These are phyloP conservation scores for Anodontia alba DNA, from an alignment of 2,888 invertebrate species.

Conservation along the genomic window DNA sequence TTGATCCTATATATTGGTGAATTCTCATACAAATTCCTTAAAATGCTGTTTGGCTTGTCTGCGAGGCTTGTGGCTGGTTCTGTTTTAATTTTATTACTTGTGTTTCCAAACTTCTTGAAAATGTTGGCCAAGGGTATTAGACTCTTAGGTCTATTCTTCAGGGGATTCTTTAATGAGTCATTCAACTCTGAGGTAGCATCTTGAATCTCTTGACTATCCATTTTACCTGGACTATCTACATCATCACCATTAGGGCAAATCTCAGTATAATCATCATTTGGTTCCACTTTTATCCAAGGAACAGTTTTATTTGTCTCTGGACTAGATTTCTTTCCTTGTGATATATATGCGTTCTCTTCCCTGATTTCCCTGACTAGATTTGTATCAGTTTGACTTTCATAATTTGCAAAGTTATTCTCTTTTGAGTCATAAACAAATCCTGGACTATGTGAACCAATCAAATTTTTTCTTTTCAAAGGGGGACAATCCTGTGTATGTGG, in stretches of 20 bases:
- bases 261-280: slow-evolving; percentile 34
- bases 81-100: background rate
- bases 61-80: background rate
- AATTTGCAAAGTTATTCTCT: background rate
- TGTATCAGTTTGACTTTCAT: background rate
- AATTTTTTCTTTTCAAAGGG: background rate
- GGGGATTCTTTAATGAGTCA: background rate
- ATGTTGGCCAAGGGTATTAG: slow-evolving; percentile 54
- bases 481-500: background rate
- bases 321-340: background rate
- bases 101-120: slow-evolving; percentile 39
- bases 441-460: slow-evolving; percentile 7
- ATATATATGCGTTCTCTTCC: slow-evolving; percentile 29
- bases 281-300: slow-evolving; percentile 53
- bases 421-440: background rate
- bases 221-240: slow-evolving; percentile 4
- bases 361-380: slow-evolving; percentile 36
- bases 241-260: background rate
- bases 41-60: slow-evolving; percentile 39
- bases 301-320: slow-evolving; percentile 10
- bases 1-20: slow-evolving; percentile 39
- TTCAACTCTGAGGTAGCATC: slow-evolving; percentile 9
- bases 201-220: background rate
- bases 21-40: slow-evolving; percentile 47
- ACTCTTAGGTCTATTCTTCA: slow-evolving; percentile 37